These are phyloP conservation scores for Anniella stebbinsi DNA, from an alignment of 2,797 vertebrate genomes.

Conservation along the genomic window DNA sequence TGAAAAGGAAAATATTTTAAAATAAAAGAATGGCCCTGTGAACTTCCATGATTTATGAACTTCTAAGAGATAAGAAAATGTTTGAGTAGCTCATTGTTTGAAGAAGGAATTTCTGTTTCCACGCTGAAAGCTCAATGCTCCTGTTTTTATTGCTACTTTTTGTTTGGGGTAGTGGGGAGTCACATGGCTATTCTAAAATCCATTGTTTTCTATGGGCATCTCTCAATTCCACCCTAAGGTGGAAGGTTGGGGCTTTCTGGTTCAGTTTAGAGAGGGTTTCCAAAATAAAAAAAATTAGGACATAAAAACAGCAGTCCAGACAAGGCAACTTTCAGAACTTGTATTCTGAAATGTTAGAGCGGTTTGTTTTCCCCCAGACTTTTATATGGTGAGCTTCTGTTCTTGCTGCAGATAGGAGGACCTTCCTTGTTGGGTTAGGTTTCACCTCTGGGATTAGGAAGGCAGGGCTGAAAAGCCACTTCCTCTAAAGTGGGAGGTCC, in stretches of 20 bases:
- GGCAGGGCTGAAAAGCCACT: neutral
- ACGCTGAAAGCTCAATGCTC: neutral
- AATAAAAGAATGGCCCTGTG: neutral
- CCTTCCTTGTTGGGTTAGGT: neutral
- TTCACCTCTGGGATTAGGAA: neutral
- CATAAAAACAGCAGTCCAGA: no score
- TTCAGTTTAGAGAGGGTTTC: neutral
- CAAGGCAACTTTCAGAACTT: no score
- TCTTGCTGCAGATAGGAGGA: neutral
- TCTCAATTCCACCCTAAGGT: neutral
- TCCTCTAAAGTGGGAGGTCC: neutral
- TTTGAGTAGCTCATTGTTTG: neutral
- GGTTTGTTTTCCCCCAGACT: no score
- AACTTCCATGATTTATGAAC: neutral
- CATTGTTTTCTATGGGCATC: neutral
- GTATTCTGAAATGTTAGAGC: neutral
- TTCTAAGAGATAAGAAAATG: neutral
- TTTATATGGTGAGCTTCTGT: neutral
- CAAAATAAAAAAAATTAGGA: neutral
- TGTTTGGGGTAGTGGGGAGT: neutral
- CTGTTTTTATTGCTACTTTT: neutral
- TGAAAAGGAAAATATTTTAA: neutral
- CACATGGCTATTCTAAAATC: neutral
- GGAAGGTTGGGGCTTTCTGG: no score
- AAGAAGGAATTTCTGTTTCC: neutral